Evolutionary conservation across 2,113 vertebrate genomes (phyloP).

Genomic region (Ornithorhynchus anatinus): DNA sequence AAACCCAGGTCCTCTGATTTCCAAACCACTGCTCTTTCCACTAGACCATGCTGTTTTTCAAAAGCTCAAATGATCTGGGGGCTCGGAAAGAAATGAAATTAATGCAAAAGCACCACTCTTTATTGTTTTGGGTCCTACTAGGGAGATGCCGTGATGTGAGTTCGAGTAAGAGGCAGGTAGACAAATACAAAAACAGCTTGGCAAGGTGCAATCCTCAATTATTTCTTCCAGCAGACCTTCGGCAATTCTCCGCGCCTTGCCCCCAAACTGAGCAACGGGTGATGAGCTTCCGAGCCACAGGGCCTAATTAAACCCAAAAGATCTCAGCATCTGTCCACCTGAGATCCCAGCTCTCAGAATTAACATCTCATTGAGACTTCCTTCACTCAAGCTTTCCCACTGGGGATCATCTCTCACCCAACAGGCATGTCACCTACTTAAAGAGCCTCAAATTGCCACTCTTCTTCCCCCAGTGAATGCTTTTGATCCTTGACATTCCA

Average conservation of each 20-base stretch:
- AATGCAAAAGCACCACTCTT: slow-evolving; percentile 12
- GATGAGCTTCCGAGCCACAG: slow-evolving; percentile 36
- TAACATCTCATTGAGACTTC: slow-evolving; percentile 12
- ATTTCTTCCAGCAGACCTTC: slow-evolving; percentile 7
- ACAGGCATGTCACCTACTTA: neutral
- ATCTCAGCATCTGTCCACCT: slow-evolving; percentile 24
- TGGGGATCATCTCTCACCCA: neutral
- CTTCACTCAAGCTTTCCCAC: neutral
- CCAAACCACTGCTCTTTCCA: too few species aligned
- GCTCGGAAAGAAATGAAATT: too few species aligned
- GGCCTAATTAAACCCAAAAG: slow-evolving; percentile 47
- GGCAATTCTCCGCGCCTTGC: slow-evolving; percentile 13
- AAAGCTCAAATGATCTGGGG: too few species aligned
- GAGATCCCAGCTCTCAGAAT: slow-evolving; percentile 22
- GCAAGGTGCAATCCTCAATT: slow-evolving; percentile 42
- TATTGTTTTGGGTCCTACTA: neutral
- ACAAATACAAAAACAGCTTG: too few species aligned
- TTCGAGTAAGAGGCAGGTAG: too few species aligned
- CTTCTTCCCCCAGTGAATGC: neutral
- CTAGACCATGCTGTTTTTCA: too few species aligned
- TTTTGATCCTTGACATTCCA: neutral
- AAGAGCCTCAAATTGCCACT: neutral
- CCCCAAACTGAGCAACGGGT: slow-evolving; percentile 31
- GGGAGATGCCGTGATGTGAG: neutral
- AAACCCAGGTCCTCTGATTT: too few species aligned